phyloP scores from a whole-genome alignment of 2,797 vertebrate species.

The Urocyon cinereoargenteus region DNA sequence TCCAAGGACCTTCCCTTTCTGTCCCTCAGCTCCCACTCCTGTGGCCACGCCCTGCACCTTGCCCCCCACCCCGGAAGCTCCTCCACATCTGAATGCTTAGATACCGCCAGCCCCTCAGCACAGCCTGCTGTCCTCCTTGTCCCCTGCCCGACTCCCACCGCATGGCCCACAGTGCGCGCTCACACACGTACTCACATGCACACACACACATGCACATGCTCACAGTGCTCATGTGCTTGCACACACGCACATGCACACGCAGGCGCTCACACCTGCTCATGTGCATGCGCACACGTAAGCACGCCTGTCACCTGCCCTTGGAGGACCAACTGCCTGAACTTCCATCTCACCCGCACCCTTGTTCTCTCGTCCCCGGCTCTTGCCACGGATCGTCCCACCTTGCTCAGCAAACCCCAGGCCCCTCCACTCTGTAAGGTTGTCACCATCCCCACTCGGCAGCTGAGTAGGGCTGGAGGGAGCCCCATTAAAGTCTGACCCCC shows the following conservation, averaged over 20 bases:
- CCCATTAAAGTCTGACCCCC: accelerated
- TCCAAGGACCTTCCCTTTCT: neutral
- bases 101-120: neutral
- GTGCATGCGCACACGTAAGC: accelerated
- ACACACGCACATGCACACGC: accelerated
- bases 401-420: neutral
- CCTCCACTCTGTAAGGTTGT: too few relatives aligned
- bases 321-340: neutral
- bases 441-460: neutral
- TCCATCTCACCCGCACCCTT: neutral
- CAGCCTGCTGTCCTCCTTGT: neutral
- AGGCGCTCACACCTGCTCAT: too few relatives aligned
- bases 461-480: neutral
- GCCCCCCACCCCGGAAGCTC: slow-evolving; percentile 66
- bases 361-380: accelerated
- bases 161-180: accelerated
- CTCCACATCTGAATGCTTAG: slow-evolving; percentile 24
- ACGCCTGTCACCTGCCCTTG: neutral
- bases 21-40: slow-evolving; percentile 17
- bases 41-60: neutral
- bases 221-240: accelerated
- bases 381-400: neutral
- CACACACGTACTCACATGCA: neutral
- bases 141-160: accelerated
- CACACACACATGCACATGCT: neutral